These are phyloP conservation scores for Pseudomyrmex sp. DNA, from an alignment of 1,140 invertebrate genomes.

Conservation along the genomic window DNA sequence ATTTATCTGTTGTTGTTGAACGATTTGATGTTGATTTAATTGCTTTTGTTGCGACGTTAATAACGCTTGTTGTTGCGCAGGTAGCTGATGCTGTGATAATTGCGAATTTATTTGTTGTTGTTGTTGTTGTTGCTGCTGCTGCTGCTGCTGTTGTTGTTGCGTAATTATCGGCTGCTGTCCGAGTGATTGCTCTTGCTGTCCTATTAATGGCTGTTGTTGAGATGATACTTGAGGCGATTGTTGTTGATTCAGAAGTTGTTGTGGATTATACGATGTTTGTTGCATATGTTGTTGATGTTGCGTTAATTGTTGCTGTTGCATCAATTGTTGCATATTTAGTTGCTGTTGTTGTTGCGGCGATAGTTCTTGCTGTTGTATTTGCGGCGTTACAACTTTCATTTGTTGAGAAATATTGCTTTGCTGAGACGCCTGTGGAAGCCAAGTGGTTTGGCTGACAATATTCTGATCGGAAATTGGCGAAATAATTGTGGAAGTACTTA, in stretches of 20 bases:
- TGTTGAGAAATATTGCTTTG: conserved; percentile 79
- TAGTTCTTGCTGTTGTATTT: conserved; percentile 64
- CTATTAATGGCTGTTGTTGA: conserved; percentile 76
- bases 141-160: conserved; percentile 45
- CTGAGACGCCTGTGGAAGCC: conserved; percentile 82
- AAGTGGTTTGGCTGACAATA: conserved; percentile 80
- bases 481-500: conserved; percentile 78
- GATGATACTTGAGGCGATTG: conserved; percentile 70
- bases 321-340: conserved; percentile 78
- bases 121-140: conserved; percentile 52
- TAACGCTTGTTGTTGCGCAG: conserved; percentile 70
- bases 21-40: conserved; percentile 74
- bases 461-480: conserved; percentile 83
- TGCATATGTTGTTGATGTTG: conserved; percentile 81
- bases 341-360: conserved; percentile 75
- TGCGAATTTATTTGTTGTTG: conserved; percentile 76
- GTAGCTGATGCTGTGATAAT: conserved; percentile 76
- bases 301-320: conserved; percentile 83
- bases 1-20: conserved; percentile 73
- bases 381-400: conserved; percentile 77
- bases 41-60: conserved; percentile 77
- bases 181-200: conserved; percentile 56
- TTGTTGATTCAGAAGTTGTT: conserved; percentile 82
- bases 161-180: conserved; percentile 60
- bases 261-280: conserved; percentile 75